Conservation (phyloP, 1,140 invertebrate genomes). For the Drosophila sucinea region DNA sequence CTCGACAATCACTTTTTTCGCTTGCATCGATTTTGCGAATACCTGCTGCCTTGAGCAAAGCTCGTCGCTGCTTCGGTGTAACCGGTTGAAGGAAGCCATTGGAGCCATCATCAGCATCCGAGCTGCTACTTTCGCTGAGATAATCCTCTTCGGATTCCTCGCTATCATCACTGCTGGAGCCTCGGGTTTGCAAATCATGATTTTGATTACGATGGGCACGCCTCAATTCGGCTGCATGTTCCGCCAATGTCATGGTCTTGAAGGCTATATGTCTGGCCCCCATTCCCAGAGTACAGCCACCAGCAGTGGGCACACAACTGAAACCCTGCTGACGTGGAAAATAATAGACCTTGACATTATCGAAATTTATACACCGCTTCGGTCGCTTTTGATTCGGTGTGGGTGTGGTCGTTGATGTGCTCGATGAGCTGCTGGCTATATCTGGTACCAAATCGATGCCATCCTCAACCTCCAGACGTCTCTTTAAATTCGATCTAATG, state of each 20-base stretch:
- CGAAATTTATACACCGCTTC: constrained; percentile 93
- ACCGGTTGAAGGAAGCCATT: constrained; percentile 97
- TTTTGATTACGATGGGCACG: constrained; percentile 91
- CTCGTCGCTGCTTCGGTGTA: constrained; percentile 94
- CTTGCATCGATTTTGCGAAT: constrained; percentile 96
- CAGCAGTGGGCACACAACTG: constrained; percentile 98
- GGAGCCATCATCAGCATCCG: constrained; percentile 93
- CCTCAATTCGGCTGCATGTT: constrained; percentile 94
- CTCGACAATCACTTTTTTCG: constrained; percentile 97
- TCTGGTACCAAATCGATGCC: constrained; percentile 84
- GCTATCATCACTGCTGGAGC: constrained; percentile 88
- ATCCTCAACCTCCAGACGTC: constrained; percentile 84
- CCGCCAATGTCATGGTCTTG: constrained; percentile 86
- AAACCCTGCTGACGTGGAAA: constrained; percentile 98
- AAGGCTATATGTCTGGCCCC: constrained; percentile 91
- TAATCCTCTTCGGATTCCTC: constrained; percentile 91
- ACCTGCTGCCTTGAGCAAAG: constrained; percentile 93
- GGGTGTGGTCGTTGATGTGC: constrained; percentile 65
- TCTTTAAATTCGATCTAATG: constrained; percentile 72
- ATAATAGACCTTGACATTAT: constrained; percentile 97
- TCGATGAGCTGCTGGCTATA: constrained; percentile 53
- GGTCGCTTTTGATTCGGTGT: constrained; percentile 86
- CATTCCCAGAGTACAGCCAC: constrained; percentile 98
- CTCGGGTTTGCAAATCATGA: constrained; percentile 87
- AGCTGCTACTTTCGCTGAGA: constrained; percentile 91